Evolutionary conservation across 2,888 invertebrate genomes (phyloP), one percentile per base, ranked within the genome.

Genomic region (Chirona hameri): DNA sequence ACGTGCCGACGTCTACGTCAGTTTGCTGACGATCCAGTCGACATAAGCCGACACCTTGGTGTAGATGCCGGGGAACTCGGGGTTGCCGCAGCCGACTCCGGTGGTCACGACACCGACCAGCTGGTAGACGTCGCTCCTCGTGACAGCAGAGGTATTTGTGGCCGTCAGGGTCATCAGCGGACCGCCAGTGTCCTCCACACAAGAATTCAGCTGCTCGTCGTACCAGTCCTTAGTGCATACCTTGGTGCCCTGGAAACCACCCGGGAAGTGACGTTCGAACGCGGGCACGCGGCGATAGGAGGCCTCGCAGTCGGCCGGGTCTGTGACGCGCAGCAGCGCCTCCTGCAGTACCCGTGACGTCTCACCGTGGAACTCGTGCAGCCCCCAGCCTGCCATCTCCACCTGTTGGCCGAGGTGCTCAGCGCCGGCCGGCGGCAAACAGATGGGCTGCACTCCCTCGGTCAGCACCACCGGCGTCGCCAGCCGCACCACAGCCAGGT

Each of bases 101-200:
- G 95, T 95, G 86, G 95, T 95, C 0, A 96, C 94, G 81, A 96
- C 91, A 0, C 95, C 96, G 9, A 93, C 94, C 84, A 95, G 31
- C 18, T 72, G 31, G 31, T 31, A 72, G 72, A 31, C 15, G 72
- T 18, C 72, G 31, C 15, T 31, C 15, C 15, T 31, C 31, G 0
- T 4, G 57, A 18, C n/a, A 18, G 2, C 39, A 39, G 39, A 39
- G 39, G 39, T 39, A 39, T 39, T 39, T 7, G 7, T 39, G 39
- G 39, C 39, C 7, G 39, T 39, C 39, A 39, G n/a, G 31, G 27
- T 12, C 72, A 72, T 21, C 31, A 72, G 72, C 31, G 72, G 72
- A 9, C 72, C 72, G 29, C 72, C 72, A 3, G 72, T 31, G 72
- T 72, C 72, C 18, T 21, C 72, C 18, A 5, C 31, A 7, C 72